Evolutionary conservation across 1,140 invertebrate species (phyloP).

Genomic region (Melipona quadrifasciata): DNA sequence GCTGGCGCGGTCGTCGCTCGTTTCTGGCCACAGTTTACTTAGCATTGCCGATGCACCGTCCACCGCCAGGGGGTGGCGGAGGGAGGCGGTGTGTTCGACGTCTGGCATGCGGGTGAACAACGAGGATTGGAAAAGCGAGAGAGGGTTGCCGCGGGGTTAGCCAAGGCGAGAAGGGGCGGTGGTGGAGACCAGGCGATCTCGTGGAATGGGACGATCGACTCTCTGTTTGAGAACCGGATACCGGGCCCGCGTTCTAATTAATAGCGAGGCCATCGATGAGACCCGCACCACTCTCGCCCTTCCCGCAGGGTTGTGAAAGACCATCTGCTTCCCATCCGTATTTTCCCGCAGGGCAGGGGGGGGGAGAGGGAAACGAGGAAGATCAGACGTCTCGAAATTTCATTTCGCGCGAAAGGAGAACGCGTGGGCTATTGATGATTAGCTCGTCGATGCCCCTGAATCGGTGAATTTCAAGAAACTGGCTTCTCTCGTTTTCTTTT

Average conservation of each 20-base stretch:
- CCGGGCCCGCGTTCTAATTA: slow-evolving; percentile 64
- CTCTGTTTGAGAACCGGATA: slow-evolving; percentile 65
- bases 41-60: slow-evolving; percentile 80
- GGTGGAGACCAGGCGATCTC: slow-evolving; percentile 40
- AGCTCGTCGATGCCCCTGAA: no score
- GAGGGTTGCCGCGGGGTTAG: background rate
- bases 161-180: slow-evolving; percentile 18
- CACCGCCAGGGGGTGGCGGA: slow-evolving; percentile 47
- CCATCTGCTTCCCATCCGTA: slow-evolving; percentile 20
- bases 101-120: slow-evolving; percentile 34
- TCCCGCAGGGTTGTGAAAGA: slow-evolving; percentile 6
- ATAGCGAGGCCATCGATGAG: slow-evolving; percentile 61
- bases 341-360: background rate
- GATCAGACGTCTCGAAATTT: slow-evolving; percentile 30
- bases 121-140: slow-evolving; percentile 7
- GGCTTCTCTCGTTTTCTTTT: no score
- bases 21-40: slow-evolving; percentile 75
- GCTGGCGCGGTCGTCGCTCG: slow-evolving; percentile 22
- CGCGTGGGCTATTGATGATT: background rate
- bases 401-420: slow-evolving; percentile 15
- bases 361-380: background rate
- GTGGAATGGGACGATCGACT: slow-evolving; percentile 26
- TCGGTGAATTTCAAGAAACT: no score
- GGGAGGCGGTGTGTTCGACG: background rate
- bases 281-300: background rate